A percentile compares a stretch with the other conserved stretches of the same genome.
Conservation (phyloP, 2,797 vertebrate genomes). For the Enteromius mattozi region DNA sequence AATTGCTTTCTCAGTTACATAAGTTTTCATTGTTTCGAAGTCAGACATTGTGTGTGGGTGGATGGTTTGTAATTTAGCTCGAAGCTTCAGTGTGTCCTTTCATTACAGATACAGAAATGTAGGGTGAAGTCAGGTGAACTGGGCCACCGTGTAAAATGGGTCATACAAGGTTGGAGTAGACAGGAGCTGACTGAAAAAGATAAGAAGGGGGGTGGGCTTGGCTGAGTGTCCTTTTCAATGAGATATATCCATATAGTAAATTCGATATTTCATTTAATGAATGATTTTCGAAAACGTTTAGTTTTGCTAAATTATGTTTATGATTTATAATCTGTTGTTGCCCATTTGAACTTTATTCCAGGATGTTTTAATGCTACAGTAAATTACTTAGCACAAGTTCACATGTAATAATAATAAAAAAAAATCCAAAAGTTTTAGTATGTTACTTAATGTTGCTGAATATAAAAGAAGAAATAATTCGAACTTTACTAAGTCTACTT, state of each 20-base stretch:
- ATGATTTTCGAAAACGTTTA: background rate
- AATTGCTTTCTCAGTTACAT: background rate
- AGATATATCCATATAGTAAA: background rate
- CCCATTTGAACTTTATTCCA: background rate
- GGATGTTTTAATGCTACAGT: background rate
- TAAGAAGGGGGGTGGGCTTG: background rate
- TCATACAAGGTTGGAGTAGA: background rate
- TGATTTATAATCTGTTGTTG: background rate
- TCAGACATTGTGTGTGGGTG: background rate
- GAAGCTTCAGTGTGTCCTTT: slow-evolving; percentile 5
- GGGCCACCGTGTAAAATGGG: background rate
- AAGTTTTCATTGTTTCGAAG: background rate
- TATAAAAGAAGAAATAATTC: background rate
- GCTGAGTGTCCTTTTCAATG: background rate
- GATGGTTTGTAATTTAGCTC: slow-evolving; percentile 1
- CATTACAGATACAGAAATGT: background rate
- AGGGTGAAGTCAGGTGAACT: slow-evolving; percentile 16
- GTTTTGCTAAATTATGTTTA: background rate
- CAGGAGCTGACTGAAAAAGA: background rate
- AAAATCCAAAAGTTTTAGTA: background rate
- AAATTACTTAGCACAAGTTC: background rate
- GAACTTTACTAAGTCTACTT: background rate
- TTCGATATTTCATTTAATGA: background rate
- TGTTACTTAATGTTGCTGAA: background rate
- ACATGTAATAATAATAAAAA: background rate